Percentiles rank a stretch among this genome's conserved stretches.
phyloP scores from a whole-genome alignment of 2,113 vertebrate species.

The Parus major region DNA sequence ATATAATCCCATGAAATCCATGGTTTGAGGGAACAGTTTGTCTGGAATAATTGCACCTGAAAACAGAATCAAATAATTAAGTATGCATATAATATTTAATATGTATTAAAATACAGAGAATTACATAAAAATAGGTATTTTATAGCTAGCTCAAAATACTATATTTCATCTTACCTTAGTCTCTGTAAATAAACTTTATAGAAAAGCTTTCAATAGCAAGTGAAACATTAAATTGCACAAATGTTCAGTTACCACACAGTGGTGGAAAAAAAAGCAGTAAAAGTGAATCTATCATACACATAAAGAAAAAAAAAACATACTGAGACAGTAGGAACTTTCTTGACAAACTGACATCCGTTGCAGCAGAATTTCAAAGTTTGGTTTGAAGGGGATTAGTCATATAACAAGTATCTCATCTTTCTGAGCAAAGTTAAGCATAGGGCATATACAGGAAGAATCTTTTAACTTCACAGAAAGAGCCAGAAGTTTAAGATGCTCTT shows the following conservation, averaged over 20 bases:
- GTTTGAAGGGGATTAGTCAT: neutral
- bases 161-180: neutral
- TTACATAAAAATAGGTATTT: neutral
- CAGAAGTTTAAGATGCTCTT: neutral
- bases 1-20: neutral
- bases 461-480: neutral
- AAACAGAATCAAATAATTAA: neutral
- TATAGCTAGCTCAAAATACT: neutral
- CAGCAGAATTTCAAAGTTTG: neutral
- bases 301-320: neutral
- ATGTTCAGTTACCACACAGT: neutral
- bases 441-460: neutral
- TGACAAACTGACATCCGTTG: neutral
- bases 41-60: neutral
- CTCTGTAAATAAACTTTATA: neutral
- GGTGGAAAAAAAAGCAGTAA: neutral
- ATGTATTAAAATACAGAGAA: neutral
- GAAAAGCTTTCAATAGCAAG: neutral
- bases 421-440: neutral
- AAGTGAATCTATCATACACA: neutral
- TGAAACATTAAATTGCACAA: neutral
- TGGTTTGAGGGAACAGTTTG: neutral
- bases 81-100: neutral
- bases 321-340: neutral
- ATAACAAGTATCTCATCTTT: neutral